Conservation (phyloP, 2,888 invertebrate species). For the Euplagia quadripunctaria region DNA sequence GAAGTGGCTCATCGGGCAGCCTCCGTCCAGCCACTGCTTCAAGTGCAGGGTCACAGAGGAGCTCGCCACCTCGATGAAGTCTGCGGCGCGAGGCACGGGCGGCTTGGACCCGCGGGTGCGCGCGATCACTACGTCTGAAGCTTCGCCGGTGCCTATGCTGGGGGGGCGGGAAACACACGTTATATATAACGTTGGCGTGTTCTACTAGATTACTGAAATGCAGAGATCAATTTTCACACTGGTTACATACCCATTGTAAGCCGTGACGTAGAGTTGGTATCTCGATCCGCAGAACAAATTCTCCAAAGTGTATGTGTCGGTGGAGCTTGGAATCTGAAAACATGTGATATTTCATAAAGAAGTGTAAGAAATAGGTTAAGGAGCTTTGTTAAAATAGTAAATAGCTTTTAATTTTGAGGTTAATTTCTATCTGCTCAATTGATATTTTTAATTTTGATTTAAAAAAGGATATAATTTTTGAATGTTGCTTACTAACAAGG, state of each 20-base stretch:
- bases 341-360: neutral
- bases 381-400: too few species aligned
- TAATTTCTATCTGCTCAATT: too few species aligned
- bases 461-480: too few species aligned
- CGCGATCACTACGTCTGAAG: conserved; percentile 95
- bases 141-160: conserved; percentile 96
- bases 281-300: conserved; percentile 96
- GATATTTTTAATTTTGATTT: too few species aligned
- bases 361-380: neutral
- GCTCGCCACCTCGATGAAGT: conserved; percentile 97
- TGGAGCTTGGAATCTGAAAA: conserved; percentile 89
- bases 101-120: conserved; percentile 98
- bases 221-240: neutral
- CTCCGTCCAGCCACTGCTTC: conserved; percentile 97
- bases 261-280: conserved; percentile 97
- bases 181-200: neutral
- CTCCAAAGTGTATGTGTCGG: conserved; percentile 94
- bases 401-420: too few species aligned
- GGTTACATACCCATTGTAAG: conserved; percentile 93
- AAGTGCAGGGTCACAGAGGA: conserved; percentile 97
- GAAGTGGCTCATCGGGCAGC: conserved; percentile 98
- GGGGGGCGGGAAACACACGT: neutral
- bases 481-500: too few species aligned
- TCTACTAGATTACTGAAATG: neutral
- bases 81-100: conserved; percentile 95